Conservation (phyloP, 2,797 vertebrate species). For the Lithobates pipiens region DNA sequence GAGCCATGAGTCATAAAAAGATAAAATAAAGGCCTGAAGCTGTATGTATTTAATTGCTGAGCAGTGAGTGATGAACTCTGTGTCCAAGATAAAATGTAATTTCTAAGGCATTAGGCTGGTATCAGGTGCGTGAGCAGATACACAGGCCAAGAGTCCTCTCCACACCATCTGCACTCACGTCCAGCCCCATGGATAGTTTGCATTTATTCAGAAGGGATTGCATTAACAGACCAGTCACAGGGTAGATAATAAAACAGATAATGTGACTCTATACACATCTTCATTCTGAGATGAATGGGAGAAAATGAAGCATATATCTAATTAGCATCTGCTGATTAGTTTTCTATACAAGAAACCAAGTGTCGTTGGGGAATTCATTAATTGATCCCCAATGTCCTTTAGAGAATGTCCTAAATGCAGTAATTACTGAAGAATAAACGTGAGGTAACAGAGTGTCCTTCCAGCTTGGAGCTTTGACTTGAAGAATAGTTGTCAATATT, state of each 20-base stretch:
- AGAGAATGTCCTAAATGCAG: neutral
- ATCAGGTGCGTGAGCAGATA: slow-evolving; percentile 28
- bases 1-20: slow-evolving; percentile 2
- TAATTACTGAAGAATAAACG: neutral
- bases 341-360: slow-evolving; percentile 19
- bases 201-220: slow-evolving; percentile 25
- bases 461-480: neutral
- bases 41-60: slow-evolving; percentile 25
- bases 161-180: slow-evolving; percentile 42
- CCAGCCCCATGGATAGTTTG: slow-evolving; percentile 11
- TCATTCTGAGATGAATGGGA: slow-evolving; percentile 3
- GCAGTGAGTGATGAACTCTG: slow-evolving; percentile 37
- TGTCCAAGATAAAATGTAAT: slow-evolving; percentile 11
- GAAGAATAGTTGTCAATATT: neutral
- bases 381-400: slow-evolving; percentile 19
- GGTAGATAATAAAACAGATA: slow-evolving; percentile 23
- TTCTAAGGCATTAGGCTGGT: slow-evolving; percentile 31
- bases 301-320: slow-evolving; percentile 33
- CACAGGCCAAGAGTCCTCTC: neutral
- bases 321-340: slow-evolving; percentile 32
- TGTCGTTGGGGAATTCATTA: slow-evolving; percentile 24
- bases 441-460: neutral
- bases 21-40: slow-evolving; percentile 18
- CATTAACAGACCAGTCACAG: slow-evolving; percentile 40
- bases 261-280: slow-evolving; percentile 14